Conservation (phyloP, 1,140 invertebrate species). For the Drosophila bifasciata region DNA sequence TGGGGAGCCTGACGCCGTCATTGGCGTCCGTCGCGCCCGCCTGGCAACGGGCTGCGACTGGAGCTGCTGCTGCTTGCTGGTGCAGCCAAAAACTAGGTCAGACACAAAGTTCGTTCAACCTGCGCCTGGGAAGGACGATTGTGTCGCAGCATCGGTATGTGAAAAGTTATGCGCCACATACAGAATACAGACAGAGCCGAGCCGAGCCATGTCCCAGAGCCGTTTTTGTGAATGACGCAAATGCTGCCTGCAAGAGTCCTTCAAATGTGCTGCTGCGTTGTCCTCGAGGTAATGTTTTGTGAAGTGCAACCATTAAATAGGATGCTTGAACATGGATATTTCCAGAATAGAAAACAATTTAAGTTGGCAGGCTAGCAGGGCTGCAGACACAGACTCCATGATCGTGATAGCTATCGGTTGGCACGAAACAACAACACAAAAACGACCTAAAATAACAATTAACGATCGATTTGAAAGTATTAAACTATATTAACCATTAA, state of each 20-base stretch:
- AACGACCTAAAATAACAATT: too few relatives aligned
- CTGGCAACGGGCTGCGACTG: conserved; percentile 22
- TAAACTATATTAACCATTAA: too few relatives aligned
- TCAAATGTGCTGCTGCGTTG: conserved; percentile 26
- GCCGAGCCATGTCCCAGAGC: neutral
- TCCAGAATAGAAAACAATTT: neutral
- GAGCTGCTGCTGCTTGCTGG: conserved; percentile 15
- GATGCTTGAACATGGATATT: conserved; percentile 17
- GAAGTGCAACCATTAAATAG: conserved; percentile 36
- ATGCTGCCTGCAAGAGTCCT: conserved; percentile 52
- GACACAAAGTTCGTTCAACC: conserved; percentile 65
- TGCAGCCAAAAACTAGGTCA: conserved; percentile 66
- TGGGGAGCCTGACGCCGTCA: conserved; percentile 23
- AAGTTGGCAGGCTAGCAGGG: neutral
- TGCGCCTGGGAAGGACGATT: conserved; percentile 63
- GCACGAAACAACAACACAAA: too few relatives aligned
- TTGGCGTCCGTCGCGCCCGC: conserved; percentile 7
- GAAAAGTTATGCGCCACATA: conserved; percentile 37
- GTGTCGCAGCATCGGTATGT: conserved; percentile 51
- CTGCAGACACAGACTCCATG: too few relatives aligned
- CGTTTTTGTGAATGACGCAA: conserved; percentile 64
- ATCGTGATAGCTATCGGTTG: too few relatives aligned
- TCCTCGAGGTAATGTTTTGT: conserved; percentile 44
- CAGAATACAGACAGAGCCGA: neutral
- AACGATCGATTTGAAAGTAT: too few relatives aligned